Evolutionary conservation across 2,888 invertebrate species (phyloP).

Genomic region (Himalopsyche tibetana): DNA sequence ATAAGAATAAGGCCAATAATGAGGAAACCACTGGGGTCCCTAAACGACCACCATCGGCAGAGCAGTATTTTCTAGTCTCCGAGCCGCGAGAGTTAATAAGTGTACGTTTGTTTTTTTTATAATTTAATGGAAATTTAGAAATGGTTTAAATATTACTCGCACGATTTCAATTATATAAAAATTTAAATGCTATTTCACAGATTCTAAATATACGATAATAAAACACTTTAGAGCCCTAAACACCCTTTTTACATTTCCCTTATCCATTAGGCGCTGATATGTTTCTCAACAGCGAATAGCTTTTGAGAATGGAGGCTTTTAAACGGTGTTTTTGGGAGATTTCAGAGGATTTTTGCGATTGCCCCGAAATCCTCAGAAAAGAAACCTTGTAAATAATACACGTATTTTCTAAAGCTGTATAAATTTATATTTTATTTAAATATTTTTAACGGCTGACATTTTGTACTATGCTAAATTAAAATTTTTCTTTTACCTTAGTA

Average conservation of each 20-base stretch:
- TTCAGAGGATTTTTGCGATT: background rate
- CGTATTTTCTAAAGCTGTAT: too few relatives aligned
- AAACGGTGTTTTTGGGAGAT: constrained; percentile 4
- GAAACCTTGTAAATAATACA: background rate
- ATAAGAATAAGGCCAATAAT: too few relatives aligned
- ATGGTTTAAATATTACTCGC: background rate
- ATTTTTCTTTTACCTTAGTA: too few relatives aligned
- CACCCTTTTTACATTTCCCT: constrained; percentile 18
- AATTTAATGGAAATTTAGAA: too few relatives aligned
- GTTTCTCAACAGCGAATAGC: constrained; percentile 1
- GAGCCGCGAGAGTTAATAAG: too few relatives aligned
- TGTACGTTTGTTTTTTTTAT: too few relatives aligned
- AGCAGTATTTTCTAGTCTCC: too few relatives aligned
- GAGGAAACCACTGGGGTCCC: too few relatives aligned
- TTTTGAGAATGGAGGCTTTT: constrained; percentile 14
- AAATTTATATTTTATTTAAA: too few relatives aligned
- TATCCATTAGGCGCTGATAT: constrained; percentile 18
- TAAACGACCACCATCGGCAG: too few relatives aligned
- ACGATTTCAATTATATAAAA: background rate
- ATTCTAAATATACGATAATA: background rate
- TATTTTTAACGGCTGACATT: too few relatives aligned
- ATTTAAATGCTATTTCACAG: background rate
- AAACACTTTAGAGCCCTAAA: background rate
- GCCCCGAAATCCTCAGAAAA: background rate
- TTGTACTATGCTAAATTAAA: too few relatives aligned